These are phyloP conservation scores for Sphyrna mokarran DNA, from an alignment of 2,113 vertebrate genomes.

Conservation along the genomic window DNA sequence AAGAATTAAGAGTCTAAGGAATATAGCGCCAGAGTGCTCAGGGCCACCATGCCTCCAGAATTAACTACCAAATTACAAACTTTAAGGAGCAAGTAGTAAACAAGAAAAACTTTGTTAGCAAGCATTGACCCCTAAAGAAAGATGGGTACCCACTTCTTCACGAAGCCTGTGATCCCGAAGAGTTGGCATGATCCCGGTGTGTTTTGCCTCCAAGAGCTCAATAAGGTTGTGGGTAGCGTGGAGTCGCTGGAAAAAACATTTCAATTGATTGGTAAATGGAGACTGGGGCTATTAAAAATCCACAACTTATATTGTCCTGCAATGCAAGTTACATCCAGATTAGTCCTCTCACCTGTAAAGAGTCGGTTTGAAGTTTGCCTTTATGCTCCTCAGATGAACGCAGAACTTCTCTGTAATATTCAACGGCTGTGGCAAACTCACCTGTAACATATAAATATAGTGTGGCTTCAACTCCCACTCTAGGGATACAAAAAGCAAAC, in stretches of 20 bases:
- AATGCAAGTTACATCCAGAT: not conserved
- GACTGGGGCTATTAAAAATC: not conserved
- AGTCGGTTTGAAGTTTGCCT: constrained; percentile 90
- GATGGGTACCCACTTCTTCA: constrained; percentile 71
- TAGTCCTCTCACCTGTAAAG: constrained; percentile 74
- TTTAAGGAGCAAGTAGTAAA: not conserved
- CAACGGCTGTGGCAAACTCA: constrained; percentile 72
- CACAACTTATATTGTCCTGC: not conserved
- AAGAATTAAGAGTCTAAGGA: not conserved
- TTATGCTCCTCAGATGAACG: constrained; percentile 96
- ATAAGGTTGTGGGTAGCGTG: constrained; percentile 95
- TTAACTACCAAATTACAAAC: not conserved
- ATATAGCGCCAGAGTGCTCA: not conserved
- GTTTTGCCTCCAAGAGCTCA: constrained; percentile 80
- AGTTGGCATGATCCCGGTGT: constrained; percentile 85
- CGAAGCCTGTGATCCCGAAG: constrained; percentile 80
- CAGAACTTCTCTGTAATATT: constrained; percentile 90
- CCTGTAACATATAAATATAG: constrained; percentile 52
- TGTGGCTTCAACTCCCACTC: not conserved
- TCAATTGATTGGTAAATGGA: not conserved
- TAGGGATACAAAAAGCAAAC: not conserved
- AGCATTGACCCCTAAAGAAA: not conserved
- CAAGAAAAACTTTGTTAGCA: not conserved
- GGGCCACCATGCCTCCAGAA: not conserved
- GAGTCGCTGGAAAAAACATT: constrained; percentile 68